Evolutionary conservation across 2,113 vertebrate species (phyloP), one percentile per base, ranked within the genome.

Genomic region (Smithornis capensis): DNA sequence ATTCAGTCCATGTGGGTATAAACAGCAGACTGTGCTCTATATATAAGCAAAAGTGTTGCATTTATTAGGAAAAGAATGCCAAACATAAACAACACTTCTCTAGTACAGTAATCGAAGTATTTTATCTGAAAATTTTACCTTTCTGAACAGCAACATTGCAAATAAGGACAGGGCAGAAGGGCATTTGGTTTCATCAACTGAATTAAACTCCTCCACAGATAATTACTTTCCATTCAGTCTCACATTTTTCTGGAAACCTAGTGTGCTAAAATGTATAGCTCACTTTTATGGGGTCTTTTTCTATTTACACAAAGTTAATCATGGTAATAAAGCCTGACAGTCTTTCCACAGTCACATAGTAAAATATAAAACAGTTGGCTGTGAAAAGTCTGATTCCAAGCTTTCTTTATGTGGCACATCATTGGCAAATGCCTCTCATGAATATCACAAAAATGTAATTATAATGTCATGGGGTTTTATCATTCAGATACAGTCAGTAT

Each of bases 371-470:
- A 86, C 24, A 70, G 52, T 21, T 93, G 55, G 42, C 75, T 74
- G 64, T 71, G 80, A 92, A 90, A 78, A 82, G 8, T 1, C 21
- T 15, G 12, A 83, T 88, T 94, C 44, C 68, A 93, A 68, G 76
- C 50, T 87, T 93, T 90, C 93, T 71, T 96, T 90, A 53, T 75
- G 88, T 33, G 79, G 60, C 35, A 53, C 19, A 35, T 67, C 31
- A n/a, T 37, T 93, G 82, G 87, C 79, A 96, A 92, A 91, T 64
- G 64, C 12, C 53, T 89, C 69, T 81, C 73, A 74, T 28, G 69
- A 90, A 75, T 89, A 92, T 89, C 52, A 83, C 44, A 93, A 94
- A 96, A 96, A 96, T 63, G 40, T 87, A 94, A 94, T 93, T 90
- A 71, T 75, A 90, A 71, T 59, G 76, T 87, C 80, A 93, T 27